These are phyloP conservation scores for Harmothoe impar DNA, from an alignment of 2,888 invertebrate species.

Conservation along the genomic window DNA sequence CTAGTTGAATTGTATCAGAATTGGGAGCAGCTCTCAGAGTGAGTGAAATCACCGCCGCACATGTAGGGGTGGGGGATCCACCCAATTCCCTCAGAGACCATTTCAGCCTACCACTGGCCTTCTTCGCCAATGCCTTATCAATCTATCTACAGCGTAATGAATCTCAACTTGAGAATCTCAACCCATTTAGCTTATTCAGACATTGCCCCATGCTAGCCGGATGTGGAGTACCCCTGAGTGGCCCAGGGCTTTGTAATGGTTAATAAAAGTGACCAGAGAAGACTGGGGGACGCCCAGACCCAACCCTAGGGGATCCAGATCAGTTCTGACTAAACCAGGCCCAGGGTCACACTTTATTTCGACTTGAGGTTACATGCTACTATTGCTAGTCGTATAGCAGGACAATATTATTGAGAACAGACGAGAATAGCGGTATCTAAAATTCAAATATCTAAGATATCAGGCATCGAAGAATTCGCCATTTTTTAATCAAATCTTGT, in stretches of 20 bases:
- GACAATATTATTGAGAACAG: no score
- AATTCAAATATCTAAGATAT: no score
- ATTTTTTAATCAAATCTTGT: no score
- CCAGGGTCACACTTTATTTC: no score
- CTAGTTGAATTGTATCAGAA: background rate
- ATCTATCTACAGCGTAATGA: conserved; percentile 14
- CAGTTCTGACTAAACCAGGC: background rate
- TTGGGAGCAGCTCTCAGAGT: background rate
- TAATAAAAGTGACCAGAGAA: conserved; percentile 29
- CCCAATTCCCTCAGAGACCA: conserved; percentile 14
- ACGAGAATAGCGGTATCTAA: no score
- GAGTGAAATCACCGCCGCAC: background rate
- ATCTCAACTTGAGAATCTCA: background rate
- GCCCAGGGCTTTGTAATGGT: background rate
- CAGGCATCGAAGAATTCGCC: no score
- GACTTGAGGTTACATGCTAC: no score
- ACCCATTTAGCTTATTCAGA: background rate
- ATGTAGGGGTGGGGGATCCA: background rate
- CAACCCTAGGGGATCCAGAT: background rate
- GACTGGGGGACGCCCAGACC: background rate
- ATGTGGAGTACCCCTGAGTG: background rate
- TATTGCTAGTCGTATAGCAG: no score
- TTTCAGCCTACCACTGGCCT: background rate
- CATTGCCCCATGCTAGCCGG: background rate
- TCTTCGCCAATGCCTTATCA: background rate